These are phyloP conservation scores for Pomacea canaliculata DNA, from an alignment of 2,888 invertebrate species.

Conservation along the genomic window DNA sequence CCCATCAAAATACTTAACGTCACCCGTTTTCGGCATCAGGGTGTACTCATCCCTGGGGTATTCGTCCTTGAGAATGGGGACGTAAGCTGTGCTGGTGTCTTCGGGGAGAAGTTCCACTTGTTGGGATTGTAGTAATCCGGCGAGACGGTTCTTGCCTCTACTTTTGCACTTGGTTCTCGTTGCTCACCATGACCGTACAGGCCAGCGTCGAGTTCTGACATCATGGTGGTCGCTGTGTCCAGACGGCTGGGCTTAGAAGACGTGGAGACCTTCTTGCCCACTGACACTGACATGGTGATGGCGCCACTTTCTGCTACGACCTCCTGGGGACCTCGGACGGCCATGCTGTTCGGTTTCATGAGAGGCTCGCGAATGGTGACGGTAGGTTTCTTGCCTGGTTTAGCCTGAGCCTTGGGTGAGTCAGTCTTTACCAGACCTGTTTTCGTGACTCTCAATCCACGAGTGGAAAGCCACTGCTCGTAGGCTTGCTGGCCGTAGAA, in stretches of 20 bases:
- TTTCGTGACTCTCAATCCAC: constrained; percentile 26
- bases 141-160: constrained; percentile 19
- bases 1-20: constrained; percentile 57
- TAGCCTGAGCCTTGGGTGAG: background rate
- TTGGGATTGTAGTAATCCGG: constrained; percentile 19
- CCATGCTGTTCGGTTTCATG: constrained; percentile 46
- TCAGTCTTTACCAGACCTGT: constrained; percentile 4
- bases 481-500: constrained; percentile 63
- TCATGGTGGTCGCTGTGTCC: constrained; percentile 10
- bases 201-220: constrained; percentile 15
- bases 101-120: constrained; percentile 40
- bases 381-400: constrained; percentile 16
- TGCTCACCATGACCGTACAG: background rate
- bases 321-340: constrained; percentile 7
- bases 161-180: background rate
- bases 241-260: constrained; percentile 12
- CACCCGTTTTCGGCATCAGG: constrained; percentile 50
- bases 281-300: constrained; percentile 23
- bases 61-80: constrained; percentile 58
- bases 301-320: constrained; percentile 15
- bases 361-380: constrained; percentile 25
- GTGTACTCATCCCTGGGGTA: constrained; percentile 67
- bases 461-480: constrained; percentile 53
- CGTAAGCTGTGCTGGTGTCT: constrained; percentile 52
- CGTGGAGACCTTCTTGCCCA: constrained; percentile 16